Evolutionary conservation across 2,113 vertebrate genomes (phyloP).

Genomic region (Pterocles burchelli): DNA sequence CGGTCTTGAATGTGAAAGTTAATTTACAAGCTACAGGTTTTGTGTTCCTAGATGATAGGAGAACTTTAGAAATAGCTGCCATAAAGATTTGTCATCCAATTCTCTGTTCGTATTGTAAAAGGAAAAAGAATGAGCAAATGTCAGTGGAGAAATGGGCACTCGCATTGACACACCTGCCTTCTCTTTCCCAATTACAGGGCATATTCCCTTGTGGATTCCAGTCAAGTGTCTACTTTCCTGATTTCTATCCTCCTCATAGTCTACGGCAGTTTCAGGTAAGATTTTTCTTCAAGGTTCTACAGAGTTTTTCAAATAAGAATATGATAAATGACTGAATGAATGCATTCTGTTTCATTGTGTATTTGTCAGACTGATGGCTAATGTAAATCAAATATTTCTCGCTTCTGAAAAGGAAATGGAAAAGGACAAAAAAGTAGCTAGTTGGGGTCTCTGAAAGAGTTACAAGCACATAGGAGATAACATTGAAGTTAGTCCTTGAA

Average conservation of each 20-base stretch:
- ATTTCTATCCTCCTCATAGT: constrained; percentile 89
- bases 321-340: neutral
- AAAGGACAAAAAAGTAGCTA: neutral
- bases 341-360: neutral
- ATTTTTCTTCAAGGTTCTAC: neutral
- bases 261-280: constrained; percentile 87
- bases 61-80: neutral
- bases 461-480: neutral
- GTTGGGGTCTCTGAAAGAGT: neutral
- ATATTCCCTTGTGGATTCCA: constrained; percentile 99
- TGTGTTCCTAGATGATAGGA: neutral
- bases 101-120: neutral
- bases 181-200: constrained; percentile 82
- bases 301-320: neutral
- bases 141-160: neutral
- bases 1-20: neutral
- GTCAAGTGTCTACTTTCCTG: constrained; percentile 99
- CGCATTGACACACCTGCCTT: neutral
- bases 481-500: neutral
- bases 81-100: neutral
- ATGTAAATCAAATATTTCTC: neutral
- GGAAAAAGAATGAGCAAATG: neutral
- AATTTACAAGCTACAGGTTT: neutral
- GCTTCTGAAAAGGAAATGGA: neutral
- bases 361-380: neutral